Conservation (phyloP, 2,113 vertebrate genomes). For the Procapra przewalskii region DNA sequence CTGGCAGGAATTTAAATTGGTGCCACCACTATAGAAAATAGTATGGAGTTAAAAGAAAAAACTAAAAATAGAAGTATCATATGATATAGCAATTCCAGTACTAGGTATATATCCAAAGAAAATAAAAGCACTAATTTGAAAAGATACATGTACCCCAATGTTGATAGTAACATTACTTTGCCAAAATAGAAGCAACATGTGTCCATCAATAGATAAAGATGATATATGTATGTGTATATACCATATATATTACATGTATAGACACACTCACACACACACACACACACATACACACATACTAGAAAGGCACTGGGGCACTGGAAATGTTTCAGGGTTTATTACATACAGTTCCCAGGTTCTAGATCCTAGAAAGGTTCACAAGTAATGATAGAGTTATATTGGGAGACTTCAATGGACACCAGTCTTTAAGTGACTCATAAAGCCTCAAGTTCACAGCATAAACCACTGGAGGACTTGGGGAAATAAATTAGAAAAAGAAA, state of each 20-base stretch:
- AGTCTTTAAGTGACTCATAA: neutral
- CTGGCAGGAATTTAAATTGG: neutral
- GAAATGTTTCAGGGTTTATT: neutral
- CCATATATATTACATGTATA: neutral
- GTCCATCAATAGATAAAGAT: neutral
- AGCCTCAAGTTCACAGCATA: neutral
- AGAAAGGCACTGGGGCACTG: neutral
- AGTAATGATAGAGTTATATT: neutral
- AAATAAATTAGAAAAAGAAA: neutral
- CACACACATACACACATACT: neutral
- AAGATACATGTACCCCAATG: neutral
- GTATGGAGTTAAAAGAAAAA: neutral
- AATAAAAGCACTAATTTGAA: neutral
- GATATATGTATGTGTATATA: neutral
- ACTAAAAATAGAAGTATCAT: neutral
- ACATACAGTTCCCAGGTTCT: neutral
- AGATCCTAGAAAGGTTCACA: neutral
- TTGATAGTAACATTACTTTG: neutral
- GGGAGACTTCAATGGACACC: neutral
- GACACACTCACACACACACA: neutral
- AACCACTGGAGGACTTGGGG: neutral
- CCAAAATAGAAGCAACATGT: neutral
- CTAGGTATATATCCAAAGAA: neutral
- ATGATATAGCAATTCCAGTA: neutral
- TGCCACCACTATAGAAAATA: neutral